phyloP scores from a whole-genome alignment of 37 sponge, comb jelly and placozoan genomes.

The Cliona cf. orientalis region DNA sequence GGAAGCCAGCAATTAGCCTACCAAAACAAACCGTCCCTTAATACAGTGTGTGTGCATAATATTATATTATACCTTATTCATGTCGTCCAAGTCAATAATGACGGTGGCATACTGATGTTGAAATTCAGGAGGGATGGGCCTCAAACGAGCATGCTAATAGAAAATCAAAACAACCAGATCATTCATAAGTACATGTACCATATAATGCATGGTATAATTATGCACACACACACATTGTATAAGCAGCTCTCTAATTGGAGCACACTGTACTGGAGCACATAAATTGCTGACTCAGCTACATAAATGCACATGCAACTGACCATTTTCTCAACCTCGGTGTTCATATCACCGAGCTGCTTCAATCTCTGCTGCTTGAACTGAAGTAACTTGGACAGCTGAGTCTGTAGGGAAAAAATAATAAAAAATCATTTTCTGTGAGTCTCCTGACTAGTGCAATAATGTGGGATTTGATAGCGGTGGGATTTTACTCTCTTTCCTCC shows the following conservation, averaged over 20 bases:
- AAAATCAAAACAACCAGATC: background rate
- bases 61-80: constrained; percentile 59
- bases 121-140: constrained; percentile 39
- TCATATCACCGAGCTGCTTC: constrained; percentile 46
- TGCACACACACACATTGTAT: background rate
- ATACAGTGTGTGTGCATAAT: background rate
- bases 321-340: constrained; percentile 77
- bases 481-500: background rate
- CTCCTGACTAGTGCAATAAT: no score
- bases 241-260: background rate
- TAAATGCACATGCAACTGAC: constrained; percentile 5
- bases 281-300: background rate
- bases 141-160: constrained; percentile 55
- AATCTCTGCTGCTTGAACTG: constrained; percentile 52
- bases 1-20: no score
- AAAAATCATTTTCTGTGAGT: background rate
- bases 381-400: constrained; percentile 65
- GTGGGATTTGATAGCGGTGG: background rate
- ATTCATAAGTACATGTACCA: constrained; percentile 17
- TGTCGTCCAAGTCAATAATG: constrained; percentile 74
- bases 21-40: background rate
- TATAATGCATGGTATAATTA: background rate
- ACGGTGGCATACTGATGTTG: constrained; percentile 63
- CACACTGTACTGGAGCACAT: background rate
- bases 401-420: constrained; percentile 33